These are phyloP conservation scores for Amphipoea lucens DNA, from an alignment of 2,888 invertebrate genomes.

Conservation along the genomic window DNA sequence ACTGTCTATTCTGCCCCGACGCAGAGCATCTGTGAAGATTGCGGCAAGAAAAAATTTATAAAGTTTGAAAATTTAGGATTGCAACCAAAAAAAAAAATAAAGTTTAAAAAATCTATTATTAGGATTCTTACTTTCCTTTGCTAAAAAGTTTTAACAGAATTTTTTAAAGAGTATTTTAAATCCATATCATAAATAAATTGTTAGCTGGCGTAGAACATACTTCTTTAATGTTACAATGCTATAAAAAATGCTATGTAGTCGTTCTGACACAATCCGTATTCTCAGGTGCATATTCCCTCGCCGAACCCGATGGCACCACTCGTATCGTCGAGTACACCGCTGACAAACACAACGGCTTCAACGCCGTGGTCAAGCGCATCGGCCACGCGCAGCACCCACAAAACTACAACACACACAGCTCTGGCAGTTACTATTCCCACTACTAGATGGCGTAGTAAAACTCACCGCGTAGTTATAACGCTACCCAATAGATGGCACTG, in stretches of 20 bases:
- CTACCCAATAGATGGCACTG: constrained; percentile 74
- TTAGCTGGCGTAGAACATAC: background rate
- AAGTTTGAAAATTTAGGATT: no score
- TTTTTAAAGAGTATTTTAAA: background rate
- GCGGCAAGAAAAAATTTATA: no score
- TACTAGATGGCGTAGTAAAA: constrained; percentile 82
- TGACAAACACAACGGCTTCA: constrained; percentile 88
- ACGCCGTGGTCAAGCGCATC: constrained; percentile 88
- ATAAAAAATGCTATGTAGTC: background rate
- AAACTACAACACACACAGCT: constrained; percentile 77
- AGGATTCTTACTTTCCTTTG: no score
- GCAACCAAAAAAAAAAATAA: no score
- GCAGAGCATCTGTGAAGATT: background rate
- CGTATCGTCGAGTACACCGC: constrained; percentile 89
- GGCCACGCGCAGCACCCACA: constrained; percentile 88
- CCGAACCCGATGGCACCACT: constrained; percentile 88
- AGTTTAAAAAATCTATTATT: no score
- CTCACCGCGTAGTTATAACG: constrained; percentile 56
- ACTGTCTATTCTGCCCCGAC: background rate
- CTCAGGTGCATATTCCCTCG: constrained; percentile 87
- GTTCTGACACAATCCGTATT: constrained; percentile 30
- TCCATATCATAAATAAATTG: background rate
- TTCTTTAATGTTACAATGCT: background rate
- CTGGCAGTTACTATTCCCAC: constrained; percentile 79
- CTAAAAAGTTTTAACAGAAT: no score